Evolutionary conservation across 2,113 vertebrate species (phyloP), one percentile per base, ranked within the genome.

Genomic region (Microcebus ravelobensis): DNA sequence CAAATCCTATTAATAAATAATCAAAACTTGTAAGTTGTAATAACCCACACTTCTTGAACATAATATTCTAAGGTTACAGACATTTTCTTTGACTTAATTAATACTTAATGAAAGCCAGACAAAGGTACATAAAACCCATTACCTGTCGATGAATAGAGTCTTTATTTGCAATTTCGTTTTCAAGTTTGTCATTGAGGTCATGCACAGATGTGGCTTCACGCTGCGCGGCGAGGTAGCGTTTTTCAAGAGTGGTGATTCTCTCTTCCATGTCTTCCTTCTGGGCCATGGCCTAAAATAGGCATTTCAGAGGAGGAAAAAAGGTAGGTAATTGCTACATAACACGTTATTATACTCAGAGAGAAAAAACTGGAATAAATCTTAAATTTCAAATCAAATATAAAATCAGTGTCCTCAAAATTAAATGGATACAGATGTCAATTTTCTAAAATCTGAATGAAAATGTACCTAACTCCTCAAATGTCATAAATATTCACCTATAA

Each of bases 231-330:
- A 99, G 99, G 99, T 99, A 99, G 98, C 99, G 99, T 97, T 99
- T 99, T 98, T 99, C 99, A 36, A 99, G 99, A 17, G 99, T 99
- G n/a, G 99, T 99, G 96, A 99, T 99, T 86, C 99, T 99, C 98
- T 99, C 99, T 95, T 99, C 99, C 99, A 99, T 99, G 95, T 99
- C 99, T 1, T 99, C 99, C 97, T 99, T 99, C 97, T 99, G 99
- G 94, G 99, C 99, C 98, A 99, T 98, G 1, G 99, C 99, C 99
- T 99, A 34, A 1, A 1, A 17, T 4, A 57, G 77, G 76, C 0
- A 81, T 13, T 80, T 70, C 27, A 55, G 5, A 97, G 23, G 84
- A 27, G 42, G 12, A 48, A 25, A 50, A 39, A 42, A 36, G 36
- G 17, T 12, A 29, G 27, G 10, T 57, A 1, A 8, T n/a, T 85